These are phyloP conservation scores for Timema podura DNA, from an alignment of 2,888 invertebrate genomes.

Conservation along the genomic window DNA sequence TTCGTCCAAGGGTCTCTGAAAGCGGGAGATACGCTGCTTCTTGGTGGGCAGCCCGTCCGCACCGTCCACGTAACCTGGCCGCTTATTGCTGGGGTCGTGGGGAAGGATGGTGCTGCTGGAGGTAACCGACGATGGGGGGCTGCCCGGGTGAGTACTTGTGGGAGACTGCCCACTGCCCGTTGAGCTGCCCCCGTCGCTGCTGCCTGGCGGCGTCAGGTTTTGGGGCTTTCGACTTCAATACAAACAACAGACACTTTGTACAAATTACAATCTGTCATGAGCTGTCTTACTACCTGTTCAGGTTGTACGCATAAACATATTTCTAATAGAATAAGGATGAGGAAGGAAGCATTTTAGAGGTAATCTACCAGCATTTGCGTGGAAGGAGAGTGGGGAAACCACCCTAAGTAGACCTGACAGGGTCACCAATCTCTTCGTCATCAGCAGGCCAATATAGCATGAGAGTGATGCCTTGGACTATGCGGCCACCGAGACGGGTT, in stretches of 20 bases:
- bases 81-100: slow-evolving; percentile 42
- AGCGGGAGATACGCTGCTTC: slow-evolving; percentile 84
- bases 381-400: no score
- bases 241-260: slow-evolving; percentile 9
- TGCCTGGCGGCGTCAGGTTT: slow-evolving; percentile 84
- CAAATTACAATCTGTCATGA: no score
- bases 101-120: slow-evolving; percentile 45
- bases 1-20: slow-evolving; percentile 54
- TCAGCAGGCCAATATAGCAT: no score
- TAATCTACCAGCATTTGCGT: no score
- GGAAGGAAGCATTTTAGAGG: no score
- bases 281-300: no score
- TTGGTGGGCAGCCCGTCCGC: slow-evolving; percentile 60
- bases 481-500: no score
- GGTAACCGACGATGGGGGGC: slow-evolving; percentile 61
- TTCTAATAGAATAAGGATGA: no score
- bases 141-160: slow-evolving; percentile 66
- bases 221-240: slow-evolving; percentile 75
- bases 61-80: slow-evolving; percentile 60
- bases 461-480: no score
- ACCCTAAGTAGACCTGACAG: no score
- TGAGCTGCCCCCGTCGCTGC: slow-evolving; percentile 75
- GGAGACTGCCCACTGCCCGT: slow-evolving; percentile 73
- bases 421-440: no score
- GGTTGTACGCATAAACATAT: no score